Base-by-base conservation (phyloP, 2,113 vertebrate species). In the Acrocephalus kingi region DNA sequence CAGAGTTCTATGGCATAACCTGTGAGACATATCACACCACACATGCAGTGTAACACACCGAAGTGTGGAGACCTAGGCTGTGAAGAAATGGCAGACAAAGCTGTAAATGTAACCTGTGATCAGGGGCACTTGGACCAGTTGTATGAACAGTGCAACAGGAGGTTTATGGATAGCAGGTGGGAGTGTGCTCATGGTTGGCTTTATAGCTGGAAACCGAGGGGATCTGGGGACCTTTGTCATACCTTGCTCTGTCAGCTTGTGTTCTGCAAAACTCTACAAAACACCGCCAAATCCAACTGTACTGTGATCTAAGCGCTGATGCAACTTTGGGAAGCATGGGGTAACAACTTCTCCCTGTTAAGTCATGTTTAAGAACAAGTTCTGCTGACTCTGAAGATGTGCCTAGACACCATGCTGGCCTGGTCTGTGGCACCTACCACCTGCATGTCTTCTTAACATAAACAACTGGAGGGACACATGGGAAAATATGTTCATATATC, bases 11-110 rank as follows among this genome's bases (percentile, higher is more conserved):
- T 10, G 8, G 13, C 30, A 16, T 48, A 54, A 56, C 49, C n/a
- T 52, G 37, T 69, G 41, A 64, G 79, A 24, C 2, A 10, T 66
- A 76, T 80, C 74, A 55, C 20, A n/a, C 6, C 31, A 17, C 31
- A 12, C 0, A 0, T 1, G 0, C 11, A 19, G n/a, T 18, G 27
- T 28, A 19, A 22, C 19, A 45, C 24, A 55, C 31, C 0, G 0
- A 23, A 24, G 7, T 35, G 37, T 54, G 59, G 56, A 49, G 33
- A 73, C 7, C 41, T 43, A 6, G 20, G 4, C 39, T 39, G 6
- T 27, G 41, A 67, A 33, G 23, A 92, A 90, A 79, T 7, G 28
- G n/a, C 41, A 86, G 37, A 13, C 7, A 68, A 33, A 73, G 16
- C 45, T 64, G n/a, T 23, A 79, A 64, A 45, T 51, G 39, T 79